Evolutionary conservation across 2,797 vertebrate genomes (phyloP).

Genomic region (Miichthys miiuy): DNA sequence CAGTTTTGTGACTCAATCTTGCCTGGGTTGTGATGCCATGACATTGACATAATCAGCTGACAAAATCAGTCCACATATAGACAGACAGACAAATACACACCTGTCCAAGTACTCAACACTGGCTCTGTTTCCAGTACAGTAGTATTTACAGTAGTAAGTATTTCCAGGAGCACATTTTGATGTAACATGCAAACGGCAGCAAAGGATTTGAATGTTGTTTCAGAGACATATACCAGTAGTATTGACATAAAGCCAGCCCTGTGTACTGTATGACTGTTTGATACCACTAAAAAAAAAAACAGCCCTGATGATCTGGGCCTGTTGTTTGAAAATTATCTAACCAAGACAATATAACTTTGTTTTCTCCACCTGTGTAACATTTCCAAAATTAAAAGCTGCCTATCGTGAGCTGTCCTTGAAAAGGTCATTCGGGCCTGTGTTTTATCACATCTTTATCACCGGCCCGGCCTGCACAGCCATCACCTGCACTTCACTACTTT

Average conservation of each 20-base stretch:
- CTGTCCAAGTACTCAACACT: no score
- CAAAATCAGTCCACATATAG: no score
- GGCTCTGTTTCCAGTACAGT: no score
- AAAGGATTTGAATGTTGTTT: slow-evolving; percentile 1
- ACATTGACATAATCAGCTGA: no score
- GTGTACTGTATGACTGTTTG: not conserved
- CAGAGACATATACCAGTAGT: not conserved
- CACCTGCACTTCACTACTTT: not conserved
- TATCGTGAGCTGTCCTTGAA: not conserved
- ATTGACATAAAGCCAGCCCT: not conserved
- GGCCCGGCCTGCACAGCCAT: not conserved
- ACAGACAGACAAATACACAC: no score
- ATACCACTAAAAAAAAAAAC: no score
- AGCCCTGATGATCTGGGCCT: not conserved
- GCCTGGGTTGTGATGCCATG: no score
- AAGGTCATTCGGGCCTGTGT: not conserved
- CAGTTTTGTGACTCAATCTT: no score
- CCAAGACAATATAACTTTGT: not conserved
- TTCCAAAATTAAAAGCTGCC: not conserved
- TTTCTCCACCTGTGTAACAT: not conserved
- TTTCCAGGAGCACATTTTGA: no score
- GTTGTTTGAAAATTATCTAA: not conserved
- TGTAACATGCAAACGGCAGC: not conserved
- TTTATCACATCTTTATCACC: slow-evolving; percentile 6
- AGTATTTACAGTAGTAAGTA: no score